phyloP scores from a whole-genome alignment of 2,113 vertebrate genomes.

The Muntiacus muntjak region DNA sequence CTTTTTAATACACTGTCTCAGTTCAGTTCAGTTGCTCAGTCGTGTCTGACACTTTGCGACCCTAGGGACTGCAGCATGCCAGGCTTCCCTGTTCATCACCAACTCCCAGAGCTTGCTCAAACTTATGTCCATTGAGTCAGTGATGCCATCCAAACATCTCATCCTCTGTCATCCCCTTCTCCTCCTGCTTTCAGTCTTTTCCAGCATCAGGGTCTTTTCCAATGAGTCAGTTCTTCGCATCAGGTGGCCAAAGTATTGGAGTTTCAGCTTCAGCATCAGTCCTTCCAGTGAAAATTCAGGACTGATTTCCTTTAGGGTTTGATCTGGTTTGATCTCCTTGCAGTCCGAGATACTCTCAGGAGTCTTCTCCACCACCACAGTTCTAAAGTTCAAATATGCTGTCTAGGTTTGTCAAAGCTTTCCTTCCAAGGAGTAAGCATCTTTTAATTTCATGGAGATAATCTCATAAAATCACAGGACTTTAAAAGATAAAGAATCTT shows the following conservation, averaged over 20 bases:
- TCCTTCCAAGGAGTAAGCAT: not conserved
- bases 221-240: not conserved
- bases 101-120: not conserved
- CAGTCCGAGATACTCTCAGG: not conserved
- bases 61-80: not conserved
- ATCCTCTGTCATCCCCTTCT: not conserved
- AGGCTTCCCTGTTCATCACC: not conserved
- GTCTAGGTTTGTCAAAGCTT: not conserved
- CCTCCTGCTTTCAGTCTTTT: not conserved
- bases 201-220: not conserved
- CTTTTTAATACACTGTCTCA: not conserved
- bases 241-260: not conserved
- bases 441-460: not conserved
- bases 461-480: not conserved
- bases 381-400: not conserved
- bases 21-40: not conserved
- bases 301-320: not conserved
- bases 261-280: not conserved
- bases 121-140: not conserved
- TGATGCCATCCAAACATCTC: not conserved
- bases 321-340: not conserved
- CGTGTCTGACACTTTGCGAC: accelerated
- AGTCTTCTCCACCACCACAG: not conserved
- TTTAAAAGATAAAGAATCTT: not conserved
- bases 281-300: not conserved